Evolutionary conservation across 2,797 vertebrate genomes (phyloP), one percentile per base, ranked within the genome.

Genomic region (Anisognathus igniventris): DNA sequence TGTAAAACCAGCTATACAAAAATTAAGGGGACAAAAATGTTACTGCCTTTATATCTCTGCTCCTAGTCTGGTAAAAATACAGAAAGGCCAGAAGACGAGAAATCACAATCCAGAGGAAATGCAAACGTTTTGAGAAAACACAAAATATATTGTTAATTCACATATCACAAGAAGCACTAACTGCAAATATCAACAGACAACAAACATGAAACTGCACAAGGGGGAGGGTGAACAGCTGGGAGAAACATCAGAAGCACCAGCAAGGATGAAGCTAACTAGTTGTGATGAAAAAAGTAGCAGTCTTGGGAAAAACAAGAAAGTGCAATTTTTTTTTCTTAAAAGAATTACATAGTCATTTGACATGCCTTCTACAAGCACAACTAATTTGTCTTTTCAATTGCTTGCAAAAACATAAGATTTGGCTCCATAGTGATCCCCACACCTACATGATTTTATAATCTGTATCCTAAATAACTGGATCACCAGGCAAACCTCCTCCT

Each of bases 401-500:
- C 77, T 74, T 90, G 62, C 57, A 77, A 80, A 92, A 93, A 37
- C 28, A 2, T 21, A 75, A 75, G 87, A 57, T 91, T 80, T 92
- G 91, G 68, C 81, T 96, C 78, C 66, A 75, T 3, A 60, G 68
- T 16, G 27, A 77, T 86, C 77, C 87, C 75, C 79, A 88, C 87
- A 95, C 89, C 90, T 87, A 92, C 78, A 67, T 2, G 3, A 70
- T 86, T 92, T 92, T 81, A 78, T 83, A 92, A 88, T 84, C 50
- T 75, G 56, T 72, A 80, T 62, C 25, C 9, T 85, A 89, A 95
- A 81, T 78, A 93, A 96, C 74, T 42, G 79, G 92, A 96, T 96
- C 85, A 88, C 79, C 78, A 94, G 89, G 89, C 95, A 95, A 92
- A 92, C 90, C 88, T 94, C 88, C 81, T 45, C 81, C 88, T 95